A percentile compares a stretch with the other conserved stretches of the same genome.
These are phyloP conservation scores for Caenorhabditis plicata DNA, from an alignment of 2,888 invertebrate species.

Conservation along the genomic window DNA sequence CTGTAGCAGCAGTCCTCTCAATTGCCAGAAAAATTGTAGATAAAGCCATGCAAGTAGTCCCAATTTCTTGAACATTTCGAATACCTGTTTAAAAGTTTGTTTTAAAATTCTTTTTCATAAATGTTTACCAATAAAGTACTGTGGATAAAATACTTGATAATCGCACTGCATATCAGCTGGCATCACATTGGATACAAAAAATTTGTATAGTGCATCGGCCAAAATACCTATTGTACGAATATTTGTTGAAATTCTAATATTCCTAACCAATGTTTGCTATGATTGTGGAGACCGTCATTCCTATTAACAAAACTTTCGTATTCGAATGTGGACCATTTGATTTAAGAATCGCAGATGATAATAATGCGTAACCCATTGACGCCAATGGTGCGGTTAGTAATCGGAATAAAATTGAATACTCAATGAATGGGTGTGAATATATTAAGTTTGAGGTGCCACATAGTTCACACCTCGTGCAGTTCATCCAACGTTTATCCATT, in stretches of 20 bases:
- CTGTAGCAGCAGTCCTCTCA: slow-evolving; percentile 29
- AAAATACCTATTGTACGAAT: slow-evolving; percentile 10
- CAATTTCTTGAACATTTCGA: slow-evolving; percentile 23
- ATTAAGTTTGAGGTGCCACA: slow-evolving; percentile 27
- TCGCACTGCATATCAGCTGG: slow-evolving; percentile 32
- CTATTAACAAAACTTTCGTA: slow-evolving; percentile 18
- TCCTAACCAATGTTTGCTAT: slow-evolving; percentile 21
- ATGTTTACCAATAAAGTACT: slow-evolving; percentile 18
- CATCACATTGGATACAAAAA: slow-evolving; percentile 32
- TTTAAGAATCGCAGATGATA: slow-evolving; percentile 24
- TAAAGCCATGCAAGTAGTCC: slow-evolving; percentile 14
- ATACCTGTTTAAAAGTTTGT: slow-evolving; percentile 11
- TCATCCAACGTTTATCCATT: slow-evolving; percentile 31
- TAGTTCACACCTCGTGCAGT: slow-evolving; percentile 32
- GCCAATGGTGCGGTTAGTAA: slow-evolving; percentile 21
- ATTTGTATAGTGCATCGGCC: slow-evolving; percentile 25
- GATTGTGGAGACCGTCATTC: slow-evolving; percentile 19
- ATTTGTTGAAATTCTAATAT: background rate
- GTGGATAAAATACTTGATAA: slow-evolving; percentile 29
- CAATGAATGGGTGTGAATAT: slow-evolving; percentile 12
- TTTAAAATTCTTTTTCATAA: background rate
- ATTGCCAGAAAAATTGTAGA: slow-evolving; percentile 11
- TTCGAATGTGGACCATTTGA: slow-evolving; percentile 22
- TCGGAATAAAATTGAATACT: slow-evolving; percentile 27
- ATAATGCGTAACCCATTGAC: slow-evolving; percentile 23